Conservation (phyloP, 2,888 invertebrate species). For the Pseudococcus viburni region DNA sequence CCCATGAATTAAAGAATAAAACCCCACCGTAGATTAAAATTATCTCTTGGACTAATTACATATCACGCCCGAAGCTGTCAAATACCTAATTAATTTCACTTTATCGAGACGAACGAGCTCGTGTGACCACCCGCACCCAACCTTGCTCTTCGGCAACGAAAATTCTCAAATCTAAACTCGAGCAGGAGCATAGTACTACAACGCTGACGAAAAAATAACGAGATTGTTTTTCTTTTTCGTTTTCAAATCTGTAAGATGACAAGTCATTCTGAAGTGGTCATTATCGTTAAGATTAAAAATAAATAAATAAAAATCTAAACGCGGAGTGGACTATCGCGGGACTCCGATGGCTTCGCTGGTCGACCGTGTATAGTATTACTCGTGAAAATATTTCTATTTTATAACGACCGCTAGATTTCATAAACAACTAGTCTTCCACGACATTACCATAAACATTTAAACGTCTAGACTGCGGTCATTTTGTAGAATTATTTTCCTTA, state of each 20-base stretch:
- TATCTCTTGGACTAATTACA: constrained; percentile 11
- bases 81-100: constrained; percentile 44
- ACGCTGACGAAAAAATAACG: not conserved
- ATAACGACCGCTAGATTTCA: constrained; percentile 52
- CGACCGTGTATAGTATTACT: constrained; percentile 33
- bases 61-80: constrained; percentile 36
- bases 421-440: constrained; percentile 54
- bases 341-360: not conserved
- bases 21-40: not conserved
- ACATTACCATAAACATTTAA: constrained; percentile 50
- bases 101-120: not conserved
- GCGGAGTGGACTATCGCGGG: not conserved
- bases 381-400: constrained; percentile 54
- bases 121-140: not conserved
- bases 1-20: not conserved
- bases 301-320: constrained; percentile 43
- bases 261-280: constrained; percentile 41
- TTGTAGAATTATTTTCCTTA: constrained; percentile 2
- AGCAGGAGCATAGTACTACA: not conserved
- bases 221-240: not conserved
- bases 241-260: constrained; percentile 18
- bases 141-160: not conserved
- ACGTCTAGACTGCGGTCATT: constrained; percentile 55
- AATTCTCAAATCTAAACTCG: not conserved
- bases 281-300: constrained; percentile 43